Base-by-base conservation (phyloP, 2,888 invertebrate genomes). In the Harpagoxenus sublaevis region DNA sequence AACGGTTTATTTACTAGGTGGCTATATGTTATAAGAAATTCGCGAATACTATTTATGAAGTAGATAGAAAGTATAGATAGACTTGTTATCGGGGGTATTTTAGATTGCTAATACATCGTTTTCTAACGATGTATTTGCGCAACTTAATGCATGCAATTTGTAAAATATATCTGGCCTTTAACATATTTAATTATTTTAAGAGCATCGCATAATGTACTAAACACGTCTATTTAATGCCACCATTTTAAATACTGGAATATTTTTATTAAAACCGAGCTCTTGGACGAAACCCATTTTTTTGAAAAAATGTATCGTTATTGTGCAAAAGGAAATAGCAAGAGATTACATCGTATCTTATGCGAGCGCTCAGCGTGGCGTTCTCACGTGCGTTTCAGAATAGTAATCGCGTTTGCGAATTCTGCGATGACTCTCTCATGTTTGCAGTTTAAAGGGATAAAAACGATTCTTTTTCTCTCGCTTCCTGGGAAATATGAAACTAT, bases 291-390 rank as follows among this genome's bases (percentile, higher is more conserved):
- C 31, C 42, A 55, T 73, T 57, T 42, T 42, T 81, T 71, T 62
- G 3, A 71, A 60, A 51, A 81, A 71, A 71, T 71, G 60, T 79
- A 60, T 81, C 57, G n/a, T 82, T 73, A 71, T 82, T 84, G 68
- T 66, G 48, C 48, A 66, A 77, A 84, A 90, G 89, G 87, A 89
- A 85, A 85, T 86, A 9, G 53, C 9, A 55, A 75, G 79, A 63
- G 88, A 89, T 89, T 89, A 86, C 84, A 86, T 88, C 86, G 85
- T 83, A 84, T 86, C 86, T 85, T 79, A 84, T 83, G 78, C 86
- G 86, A 87, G 89, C 63, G 73, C 74, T 48, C 74, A 68, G 23
- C 45, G 60, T 71, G 57, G 86, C 79, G 71, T 88, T 83, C 87
- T 83, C 35, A 53, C 82, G 62, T 74, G 83, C 85, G 82, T 83